A percentile compares a stretch with the other conserved stretches of the same genome.
Conservation (phyloP, 35 echinoderm and acorn worm genomes). For the Apostichopus parvimensis region DNA sequence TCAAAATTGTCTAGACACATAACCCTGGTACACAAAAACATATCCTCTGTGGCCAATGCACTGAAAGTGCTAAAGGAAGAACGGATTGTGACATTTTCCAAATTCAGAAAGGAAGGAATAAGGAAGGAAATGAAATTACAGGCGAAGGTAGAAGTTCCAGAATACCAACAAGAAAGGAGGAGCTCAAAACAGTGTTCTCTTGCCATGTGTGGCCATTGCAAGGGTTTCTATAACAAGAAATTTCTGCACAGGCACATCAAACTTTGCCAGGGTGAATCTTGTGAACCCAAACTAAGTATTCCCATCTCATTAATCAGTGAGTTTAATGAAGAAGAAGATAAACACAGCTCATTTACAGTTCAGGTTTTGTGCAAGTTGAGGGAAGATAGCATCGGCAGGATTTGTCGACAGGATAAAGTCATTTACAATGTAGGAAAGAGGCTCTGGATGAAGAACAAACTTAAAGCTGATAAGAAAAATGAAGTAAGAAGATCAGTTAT, state of each 20-base stretch:
- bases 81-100: neutral
- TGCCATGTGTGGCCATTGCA: conserved; percentile 46
- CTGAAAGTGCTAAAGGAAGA: conserved; percentile 38
- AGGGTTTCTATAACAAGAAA: conserved; percentile 35
- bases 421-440: conserved; percentile 7
- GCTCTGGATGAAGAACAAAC: conserved; percentile 35
- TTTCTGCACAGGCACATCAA: conserved; percentile 35
- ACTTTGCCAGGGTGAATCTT: conserved; percentile 28
- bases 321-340: conserved; percentile 16
- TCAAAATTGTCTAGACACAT: conserved; percentile 57
- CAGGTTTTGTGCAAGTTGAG: conserved; percentile 41
- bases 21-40: neutral
- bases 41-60: neutral
- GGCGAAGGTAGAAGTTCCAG: neutral
- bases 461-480: conserved; percentile 40
- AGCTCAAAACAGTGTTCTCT: neutral
- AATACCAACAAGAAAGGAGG: conserved; percentile 38
- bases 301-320: neutral
- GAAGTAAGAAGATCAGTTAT: conserved; percentile 52
- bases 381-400: conserved; percentile 18
- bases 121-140: conserved; percentile 32
- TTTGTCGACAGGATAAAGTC: conserved; percentile 18
- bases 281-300: neutral
- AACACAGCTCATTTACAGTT: neutral
- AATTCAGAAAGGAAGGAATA: conserved; percentile 43